A percentile compares a stretch with the other conserved stretches of the same genome.
These are phyloP conservation scores for Drosophila aldrichi DNA, from an alignment of 2,888 invertebrate genomes.

Conservation along the genomic window DNA sequence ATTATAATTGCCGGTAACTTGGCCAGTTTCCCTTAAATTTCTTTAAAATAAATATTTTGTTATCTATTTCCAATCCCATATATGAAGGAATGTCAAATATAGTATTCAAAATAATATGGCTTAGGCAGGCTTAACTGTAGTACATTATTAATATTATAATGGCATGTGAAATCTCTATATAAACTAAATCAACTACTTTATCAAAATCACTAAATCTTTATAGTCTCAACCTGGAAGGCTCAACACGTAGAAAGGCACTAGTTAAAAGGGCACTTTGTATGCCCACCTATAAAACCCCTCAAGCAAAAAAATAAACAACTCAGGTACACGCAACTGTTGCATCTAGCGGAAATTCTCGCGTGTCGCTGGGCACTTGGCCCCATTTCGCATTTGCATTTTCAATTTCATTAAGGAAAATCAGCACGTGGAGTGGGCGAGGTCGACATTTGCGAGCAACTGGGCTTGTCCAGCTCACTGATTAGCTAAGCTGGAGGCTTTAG, in stretches of 20 bases:
- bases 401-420: conserved; percentile 40
- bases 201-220: neutral
- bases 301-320: conserved; percentile 22
- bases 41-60: no score
- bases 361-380: conserved; percentile 38
- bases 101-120: neutral
- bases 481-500: conserved; percentile 19
- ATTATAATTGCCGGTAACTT: neutral
- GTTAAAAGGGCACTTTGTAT: neutral
- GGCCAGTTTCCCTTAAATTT: no score
- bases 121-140: neutral
- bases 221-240: neutral
- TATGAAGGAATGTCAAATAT: neutral
- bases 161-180: no score
- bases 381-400: conserved; percentile 23
- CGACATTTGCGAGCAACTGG: conserved; percentile 19
- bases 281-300: neutral
- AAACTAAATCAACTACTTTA: neutral
- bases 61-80: no score
- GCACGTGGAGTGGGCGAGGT: conserved; percentile 29
- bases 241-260: neutral
- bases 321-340: conserved; percentile 65
- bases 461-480: conserved; percentile 42
- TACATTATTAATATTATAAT: neutral
- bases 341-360: conserved; percentile 42